Base-by-base conservation (phyloP, 2,797 vertebrate genomes). In the Lerista edwardsae region DNA sequence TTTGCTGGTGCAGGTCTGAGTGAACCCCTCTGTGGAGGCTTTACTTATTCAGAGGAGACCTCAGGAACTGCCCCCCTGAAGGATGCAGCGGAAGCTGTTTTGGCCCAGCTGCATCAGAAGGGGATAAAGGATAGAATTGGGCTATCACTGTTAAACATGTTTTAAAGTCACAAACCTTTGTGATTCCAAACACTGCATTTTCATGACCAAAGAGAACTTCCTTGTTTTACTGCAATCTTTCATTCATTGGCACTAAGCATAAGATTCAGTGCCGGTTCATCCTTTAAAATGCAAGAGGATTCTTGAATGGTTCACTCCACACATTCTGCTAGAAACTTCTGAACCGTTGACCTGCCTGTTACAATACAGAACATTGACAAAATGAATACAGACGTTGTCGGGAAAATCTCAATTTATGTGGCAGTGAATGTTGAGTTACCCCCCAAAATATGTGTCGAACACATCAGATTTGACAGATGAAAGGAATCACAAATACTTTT, bases 371-470 rank as follows among this genome's bases (percentile, higher is more conserved):
- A 75, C 83, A 86, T 89, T 55, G 90, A 61, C 19, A 69, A 31
- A 82, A 87, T 39, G 74, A 31, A 86, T 73, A 83, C 2, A 87
- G 80, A 84, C 80, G 39, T 77, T 89, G 41, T 84, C 84, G 90
- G 72, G 85, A 78, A 92, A 95, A 92, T 88, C 86, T 87, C 93
- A 91, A 59, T 90, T 85, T 90, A 36, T 82, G 75, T 81, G 69
- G 85, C 4, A 34, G n/a, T 84, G 91, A 93, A 91, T 75, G 84
- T 79, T 91, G 44, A 36, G 83, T 90, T 89, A 87, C 27, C 31
- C 27, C 31, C 82, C 78, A 88, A 94, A 85, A 0, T 86, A 27
- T 67, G 25, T n/a, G 80, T 39, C 89, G 87, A 88, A 78, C 84
- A 76, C 80, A 67, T 84, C 3, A 1, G 21, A 36, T 91, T 78